Evolutionary conservation across 2,888 invertebrate species (phyloP), one percentile per base, ranked within the genome.

Genomic region (Thera britannica): DNA sequence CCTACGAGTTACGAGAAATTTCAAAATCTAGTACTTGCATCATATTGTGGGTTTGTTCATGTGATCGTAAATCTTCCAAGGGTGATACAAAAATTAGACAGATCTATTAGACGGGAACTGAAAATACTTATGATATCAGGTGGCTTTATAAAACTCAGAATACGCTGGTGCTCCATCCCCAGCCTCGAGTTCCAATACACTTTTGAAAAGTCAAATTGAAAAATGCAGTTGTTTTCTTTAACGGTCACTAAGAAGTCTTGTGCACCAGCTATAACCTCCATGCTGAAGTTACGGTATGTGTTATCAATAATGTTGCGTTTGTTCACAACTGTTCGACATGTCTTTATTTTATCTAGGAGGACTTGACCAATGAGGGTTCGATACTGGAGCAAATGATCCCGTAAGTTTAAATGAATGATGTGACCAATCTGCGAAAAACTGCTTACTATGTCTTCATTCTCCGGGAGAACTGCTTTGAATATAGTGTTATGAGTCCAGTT

Each of bases 131-230:
- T 23, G 3, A 97, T 93, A 92, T 98, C 98, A 2, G 92, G 94
- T 0, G 92, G 81, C 62, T 95, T 92, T 1, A 98, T 81, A 63
- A 94, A 85, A 55, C 95, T 92, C 0, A 97, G 92, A 71, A 99
- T 96, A 81, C 97, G 94, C 77, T 96, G 96, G 89, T 99, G 99
- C 86, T 99, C 99, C 1, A 97, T 97, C 11, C 96, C 95, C 8
- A 99, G 94, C 63, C 99, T 94, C 0, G 99, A 96, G 91, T 99
- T 99, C 99, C 99, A 99, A 85, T 99, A 99, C 0, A 99, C 99
- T 88, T 97, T 96, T 0, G 98, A 97, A 89, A 99, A 99, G 89
- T 99, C 99, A 93, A 99, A 97, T 79, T 97, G 95, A 89, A 97
- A 99, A 0, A 84, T 92, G 76, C 96, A 96, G 6, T 95, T 95